phyloP scores from a whole-genome alignment of 2,888 invertebrate genomes.

The Nomada goodeniana region DNA sequence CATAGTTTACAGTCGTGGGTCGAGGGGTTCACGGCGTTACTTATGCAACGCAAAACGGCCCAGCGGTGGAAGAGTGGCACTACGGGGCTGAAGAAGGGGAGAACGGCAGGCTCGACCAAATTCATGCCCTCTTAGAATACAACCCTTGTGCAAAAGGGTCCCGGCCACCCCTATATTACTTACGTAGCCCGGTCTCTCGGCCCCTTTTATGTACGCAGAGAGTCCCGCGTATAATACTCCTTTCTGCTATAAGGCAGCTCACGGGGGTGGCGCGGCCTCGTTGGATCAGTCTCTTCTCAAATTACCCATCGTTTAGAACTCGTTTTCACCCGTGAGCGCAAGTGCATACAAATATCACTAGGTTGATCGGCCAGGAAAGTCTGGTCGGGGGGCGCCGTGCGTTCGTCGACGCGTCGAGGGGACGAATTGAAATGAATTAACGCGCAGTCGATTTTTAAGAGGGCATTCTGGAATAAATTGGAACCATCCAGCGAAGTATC shows the following conservation, averaged over 20 bases:
- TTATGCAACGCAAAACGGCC: conserved; percentile 79
- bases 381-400: background rate
- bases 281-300: conserved; percentile 75
- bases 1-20: conserved; percentile 78
- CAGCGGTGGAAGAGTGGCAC: conserved; percentile 30
- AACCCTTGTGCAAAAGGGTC: conserved; percentile 80
- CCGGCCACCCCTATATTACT: conserved; percentile 79
- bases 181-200: conserved; percentile 75
- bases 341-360: conserved; percentile 79
- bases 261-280: conserved; percentile 62
- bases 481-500: too few relatives aligned
- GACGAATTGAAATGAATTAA: conserved; percentile 6
- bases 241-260: conserved; percentile 61
- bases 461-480: too few relatives aligned
- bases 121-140: conserved; percentile 79
- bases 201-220: conserved; percentile 72
- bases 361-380: conserved; percentile 66
- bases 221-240: conserved; percentile 73
- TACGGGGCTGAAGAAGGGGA: conserved; percentile 24
- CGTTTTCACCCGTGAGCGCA: conserved; percentile 80
- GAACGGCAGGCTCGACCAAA: conserved; percentile 70
- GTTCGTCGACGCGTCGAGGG: conserved; percentile 8
- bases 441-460: background rate
- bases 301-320: conserved; percentile 83
- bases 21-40: conserved; percentile 76